phyloP scores from a whole-genome alignment of 1,140 invertebrate species.

The Anastrepha ludens region DNA sequence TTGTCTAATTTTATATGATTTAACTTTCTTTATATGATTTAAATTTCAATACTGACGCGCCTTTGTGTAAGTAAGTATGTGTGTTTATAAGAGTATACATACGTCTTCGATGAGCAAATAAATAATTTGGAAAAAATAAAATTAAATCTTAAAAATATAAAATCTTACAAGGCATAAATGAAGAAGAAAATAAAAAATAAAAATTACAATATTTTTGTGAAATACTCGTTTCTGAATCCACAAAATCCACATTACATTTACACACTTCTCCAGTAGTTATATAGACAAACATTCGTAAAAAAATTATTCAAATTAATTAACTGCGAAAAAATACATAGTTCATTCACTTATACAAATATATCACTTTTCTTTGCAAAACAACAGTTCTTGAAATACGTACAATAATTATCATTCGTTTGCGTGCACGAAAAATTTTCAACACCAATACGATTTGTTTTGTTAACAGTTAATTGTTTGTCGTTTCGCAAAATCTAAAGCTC shows the following conservation, averaged over 20 bases:
- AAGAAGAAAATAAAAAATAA: conserved; percentile 21
- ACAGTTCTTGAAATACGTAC: background rate
- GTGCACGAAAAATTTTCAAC: background rate
- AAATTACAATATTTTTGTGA: background rate
- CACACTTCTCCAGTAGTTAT: background rate
- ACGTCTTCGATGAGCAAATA: conserved; percentile 23
- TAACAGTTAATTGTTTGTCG: background rate
- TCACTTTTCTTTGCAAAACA: conserved; percentile 59
- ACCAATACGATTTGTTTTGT: background rate
- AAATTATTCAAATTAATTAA: background rate
- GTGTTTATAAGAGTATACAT: background rate
- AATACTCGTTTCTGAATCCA: conserved; percentile 15
- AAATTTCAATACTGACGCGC: background rate
- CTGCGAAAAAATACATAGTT: background rate
- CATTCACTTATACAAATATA: conserved; percentile 58
- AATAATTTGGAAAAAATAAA: conserved; percentile 20
- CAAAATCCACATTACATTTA: conserved; percentile 9
- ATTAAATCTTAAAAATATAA: conserved; percentile 34
- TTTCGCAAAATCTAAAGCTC: background rate
- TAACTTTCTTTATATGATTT: background rate
- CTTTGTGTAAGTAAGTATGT: background rate
- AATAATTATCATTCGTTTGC: too few species aligned
- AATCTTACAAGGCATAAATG: conserved; percentile 27
- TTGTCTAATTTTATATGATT: too few species aligned
- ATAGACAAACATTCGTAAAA: background rate